Conservation (phyloP, 2,797 vertebrate genomes). For the Glossophaga mutica region DNA sequence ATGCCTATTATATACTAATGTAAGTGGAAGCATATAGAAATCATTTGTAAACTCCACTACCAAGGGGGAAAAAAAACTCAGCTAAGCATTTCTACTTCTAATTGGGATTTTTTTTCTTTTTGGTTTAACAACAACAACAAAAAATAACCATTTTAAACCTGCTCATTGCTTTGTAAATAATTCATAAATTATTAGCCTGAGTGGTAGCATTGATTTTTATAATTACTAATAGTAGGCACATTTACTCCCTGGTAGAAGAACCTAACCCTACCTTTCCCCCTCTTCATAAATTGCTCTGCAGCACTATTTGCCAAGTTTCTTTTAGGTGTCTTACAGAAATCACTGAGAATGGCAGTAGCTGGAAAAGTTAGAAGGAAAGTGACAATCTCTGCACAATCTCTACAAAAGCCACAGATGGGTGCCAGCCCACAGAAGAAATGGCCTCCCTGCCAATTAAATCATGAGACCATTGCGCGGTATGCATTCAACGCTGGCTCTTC, state of each 20-base stretch:
- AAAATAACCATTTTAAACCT: background rate
- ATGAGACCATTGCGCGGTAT: background rate
- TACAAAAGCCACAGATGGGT: background rate
- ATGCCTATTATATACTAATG: background rate
- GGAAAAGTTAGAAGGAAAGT: background rate
- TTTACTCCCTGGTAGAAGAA: background rate
- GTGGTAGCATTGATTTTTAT: background rate
- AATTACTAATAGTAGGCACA: background rate
- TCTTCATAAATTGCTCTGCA: background rate
- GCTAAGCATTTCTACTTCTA: background rate
- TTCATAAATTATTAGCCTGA: background rate
- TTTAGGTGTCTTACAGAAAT: background rate
- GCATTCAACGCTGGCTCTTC: background rate
- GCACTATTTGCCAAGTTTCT: background rate
- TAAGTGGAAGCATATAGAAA: background rate
- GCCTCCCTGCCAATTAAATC: background rate
- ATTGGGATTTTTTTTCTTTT: background rate
- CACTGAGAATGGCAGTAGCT: background rate
- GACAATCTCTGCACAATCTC: background rate
- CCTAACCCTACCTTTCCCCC: rapidly evolving
- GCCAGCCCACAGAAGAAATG: background rate
- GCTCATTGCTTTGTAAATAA: background rate
- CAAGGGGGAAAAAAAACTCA: background rate
- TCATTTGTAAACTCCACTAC: background rate
- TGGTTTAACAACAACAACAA: background rate